Conservation (phyloP, 2,113 vertebrate genomes). For the Fregetta grallaria region DNA sequence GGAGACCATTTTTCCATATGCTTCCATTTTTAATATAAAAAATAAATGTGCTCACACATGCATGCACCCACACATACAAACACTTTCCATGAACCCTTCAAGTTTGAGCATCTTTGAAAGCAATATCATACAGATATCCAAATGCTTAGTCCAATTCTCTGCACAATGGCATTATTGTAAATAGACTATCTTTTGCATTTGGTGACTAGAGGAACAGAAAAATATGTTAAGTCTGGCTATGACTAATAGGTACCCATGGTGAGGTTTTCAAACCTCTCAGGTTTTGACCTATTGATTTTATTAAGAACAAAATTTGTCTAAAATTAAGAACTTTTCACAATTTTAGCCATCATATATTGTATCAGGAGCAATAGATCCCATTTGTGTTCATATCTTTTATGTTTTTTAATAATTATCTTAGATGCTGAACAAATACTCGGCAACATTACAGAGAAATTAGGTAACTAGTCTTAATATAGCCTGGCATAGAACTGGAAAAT, state of each 20-base stretch:
- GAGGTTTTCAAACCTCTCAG: not conserved
- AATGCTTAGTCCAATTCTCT: not conserved
- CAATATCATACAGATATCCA: not conserved
- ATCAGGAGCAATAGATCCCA: not conserved
- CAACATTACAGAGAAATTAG: not conserved
- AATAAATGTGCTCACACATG: not conserved
- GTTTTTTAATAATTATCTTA: not conserved
- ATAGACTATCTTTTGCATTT: not conserved
- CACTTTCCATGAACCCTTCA: not conserved
- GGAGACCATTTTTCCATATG: constrained; percentile 5
- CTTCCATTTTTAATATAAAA: constrained; percentile 12
- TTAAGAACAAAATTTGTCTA: not conserved
- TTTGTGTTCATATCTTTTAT: not conserved
- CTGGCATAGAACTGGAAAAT: not conserved
- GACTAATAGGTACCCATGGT: not conserved
- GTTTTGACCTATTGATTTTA: not conserved
- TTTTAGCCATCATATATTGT: not conserved
- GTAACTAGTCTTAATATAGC: not conserved
- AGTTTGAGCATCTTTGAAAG: not conserved
- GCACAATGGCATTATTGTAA: not conserved
- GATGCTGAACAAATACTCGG: not conserved
- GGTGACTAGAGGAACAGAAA: not conserved
- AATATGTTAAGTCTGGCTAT: not conserved
- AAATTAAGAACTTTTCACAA: not conserved
- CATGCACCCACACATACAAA: not conserved